Conservation (phyloP, 2,797 vertebrate genomes). For the Ctenopoma multispine region DNA sequence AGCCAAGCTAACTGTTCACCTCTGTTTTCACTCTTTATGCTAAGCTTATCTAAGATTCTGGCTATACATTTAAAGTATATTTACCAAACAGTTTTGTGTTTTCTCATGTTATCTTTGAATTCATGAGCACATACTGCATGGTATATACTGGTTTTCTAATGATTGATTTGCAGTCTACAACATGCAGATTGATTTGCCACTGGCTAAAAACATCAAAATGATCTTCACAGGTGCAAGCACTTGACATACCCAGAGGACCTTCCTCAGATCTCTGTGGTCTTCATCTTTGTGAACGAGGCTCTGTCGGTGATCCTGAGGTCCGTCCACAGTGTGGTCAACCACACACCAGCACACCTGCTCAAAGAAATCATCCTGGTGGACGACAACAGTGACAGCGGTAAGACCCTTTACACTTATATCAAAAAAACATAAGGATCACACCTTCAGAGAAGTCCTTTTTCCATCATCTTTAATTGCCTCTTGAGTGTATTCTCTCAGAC, state of each 20-base stretch:
- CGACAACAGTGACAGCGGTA: constrained; percentile 97
- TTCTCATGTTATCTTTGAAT: too few species aligned
- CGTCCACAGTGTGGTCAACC: constrained; percentile 97
- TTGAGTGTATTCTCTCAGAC: constrained; percentile 1
- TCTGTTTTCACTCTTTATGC: background rate
- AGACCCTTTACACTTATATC: constrained; percentile 32
- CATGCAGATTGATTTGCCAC: background rate
- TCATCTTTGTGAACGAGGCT: constrained; percentile 97
- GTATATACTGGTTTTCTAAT: too few species aligned
- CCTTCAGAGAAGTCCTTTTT: background rate
- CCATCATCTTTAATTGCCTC: constrained; percentile 8
- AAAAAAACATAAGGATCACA: background rate
- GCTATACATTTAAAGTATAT: background rate
- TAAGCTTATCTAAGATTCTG: too few species aligned
- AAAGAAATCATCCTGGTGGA: constrained; percentile 98
- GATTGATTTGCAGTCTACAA: background rate
- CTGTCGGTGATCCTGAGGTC: constrained; percentile 97
- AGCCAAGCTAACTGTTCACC: background rate
- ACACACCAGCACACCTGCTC: constrained; percentile 93
- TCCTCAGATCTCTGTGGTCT: constrained; percentile 96
- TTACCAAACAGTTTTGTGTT: background rate
- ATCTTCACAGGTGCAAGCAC: constrained; percentile 89
- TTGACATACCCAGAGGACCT: constrained; percentile 89
- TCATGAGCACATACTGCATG: too few species aligned
- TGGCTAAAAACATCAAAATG: background rate